Percentiles rank a stretch among this genome's conserved stretches.
Conservation (phyloP, 2,797 vertebrate genomes). For the Zalophus californianus region DNA sequence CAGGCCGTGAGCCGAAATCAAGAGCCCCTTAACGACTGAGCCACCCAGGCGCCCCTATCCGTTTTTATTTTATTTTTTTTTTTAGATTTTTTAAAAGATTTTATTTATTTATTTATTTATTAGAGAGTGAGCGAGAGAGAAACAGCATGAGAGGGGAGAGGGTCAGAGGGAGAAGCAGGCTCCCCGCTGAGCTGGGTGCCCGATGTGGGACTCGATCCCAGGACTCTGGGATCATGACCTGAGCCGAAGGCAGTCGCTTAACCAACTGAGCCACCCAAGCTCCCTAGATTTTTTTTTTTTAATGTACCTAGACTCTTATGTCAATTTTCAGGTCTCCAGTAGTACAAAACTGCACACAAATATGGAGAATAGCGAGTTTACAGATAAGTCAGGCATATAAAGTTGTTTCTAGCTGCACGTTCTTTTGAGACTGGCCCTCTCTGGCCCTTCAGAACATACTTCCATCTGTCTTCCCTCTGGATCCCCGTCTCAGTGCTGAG, state of each 20-base stretch:
- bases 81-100: neutral
- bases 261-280: too few relatives aligned
- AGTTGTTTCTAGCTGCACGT: neutral
- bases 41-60: neutral
- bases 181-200: too few relatives aligned
- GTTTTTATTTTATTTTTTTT: neutral
- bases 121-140: too few relatives aligned
- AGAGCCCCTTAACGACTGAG: neutral
- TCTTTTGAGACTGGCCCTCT: neutral
- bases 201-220: too few relatives aligned
- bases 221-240: too few relatives aligned
- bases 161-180: too few relatives aligned
- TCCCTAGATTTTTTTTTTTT: neutral
- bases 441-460: neutral
- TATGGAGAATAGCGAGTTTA: neutral
- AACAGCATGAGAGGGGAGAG: too few relatives aligned
- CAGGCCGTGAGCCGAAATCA: neutral
- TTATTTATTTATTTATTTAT: too few relatives aligned
- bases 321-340: neutral
- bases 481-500: neutral
- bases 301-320: neutral
- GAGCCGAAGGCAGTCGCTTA: too few relatives aligned
- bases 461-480: neutral
- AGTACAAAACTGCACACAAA: neutral
- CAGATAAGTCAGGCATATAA: neutral